Conservation (phyloP, 2,888 invertebrate species). For the Philereme vetulata region DNA sequence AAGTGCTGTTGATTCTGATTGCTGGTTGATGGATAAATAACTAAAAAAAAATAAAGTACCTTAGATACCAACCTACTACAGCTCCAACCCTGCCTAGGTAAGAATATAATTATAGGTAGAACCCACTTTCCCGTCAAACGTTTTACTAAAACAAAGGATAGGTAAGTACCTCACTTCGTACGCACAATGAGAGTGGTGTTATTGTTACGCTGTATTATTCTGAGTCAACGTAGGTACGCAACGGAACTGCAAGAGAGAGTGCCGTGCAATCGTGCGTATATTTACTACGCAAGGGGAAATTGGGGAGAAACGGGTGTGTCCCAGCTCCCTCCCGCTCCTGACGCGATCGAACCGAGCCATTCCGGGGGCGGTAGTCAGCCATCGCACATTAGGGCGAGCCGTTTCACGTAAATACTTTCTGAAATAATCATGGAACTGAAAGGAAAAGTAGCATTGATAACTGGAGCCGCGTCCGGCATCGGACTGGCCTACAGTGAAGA, state of each 20-base stretch:
- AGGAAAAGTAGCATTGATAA: constrained; percentile 89
- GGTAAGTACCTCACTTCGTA: constrained; percentile 14
- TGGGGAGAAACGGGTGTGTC: constrained; percentile 60
- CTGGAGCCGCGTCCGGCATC: constrained; percentile 89
- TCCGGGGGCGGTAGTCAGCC: constrained; percentile 55
- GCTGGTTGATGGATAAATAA: no score
- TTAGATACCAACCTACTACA: no score
- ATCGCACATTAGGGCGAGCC: constrained; percentile 65
- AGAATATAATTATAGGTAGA: background rate
- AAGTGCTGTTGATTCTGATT: no score
- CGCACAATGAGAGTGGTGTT: constrained; percentile 24
- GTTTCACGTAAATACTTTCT: constrained; percentile 43
- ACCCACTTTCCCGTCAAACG: constrained; percentile 15
- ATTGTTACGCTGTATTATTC: constrained; percentile 37
- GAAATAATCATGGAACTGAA: constrained; percentile 86
- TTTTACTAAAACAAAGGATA: constrained; percentile 25
- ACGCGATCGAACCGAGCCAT: constrained; percentile 69
- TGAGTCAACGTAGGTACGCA: constrained; percentile 56
- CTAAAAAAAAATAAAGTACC: no score
- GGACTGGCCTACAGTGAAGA: constrained; percentile 89
- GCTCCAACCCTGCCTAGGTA: no score
- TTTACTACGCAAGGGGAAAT: constrained; percentile 71
- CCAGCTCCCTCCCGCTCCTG: constrained; percentile 52
- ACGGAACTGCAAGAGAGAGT: constrained; percentile 60
- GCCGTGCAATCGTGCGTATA: constrained; percentile 70